Percentiles rank a stretch among this genome's conserved stretches.
phyloP scores from a whole-genome alignment of 2,113 vertebrate genomes.

The Scomber japonicus region DNA sequence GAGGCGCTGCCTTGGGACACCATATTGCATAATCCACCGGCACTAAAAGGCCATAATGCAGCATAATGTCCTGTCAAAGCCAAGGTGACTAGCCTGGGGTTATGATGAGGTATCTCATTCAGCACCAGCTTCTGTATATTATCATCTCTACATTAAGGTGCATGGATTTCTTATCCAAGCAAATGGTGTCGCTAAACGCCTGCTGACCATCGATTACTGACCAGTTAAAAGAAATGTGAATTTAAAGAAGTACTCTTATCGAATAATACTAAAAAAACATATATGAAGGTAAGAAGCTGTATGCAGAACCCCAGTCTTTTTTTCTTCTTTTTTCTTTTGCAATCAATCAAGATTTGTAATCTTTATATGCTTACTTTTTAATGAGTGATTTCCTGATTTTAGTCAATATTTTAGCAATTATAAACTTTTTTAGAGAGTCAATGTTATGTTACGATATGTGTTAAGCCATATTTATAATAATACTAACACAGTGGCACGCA shows the following conservation, averaged over 20 bases:
- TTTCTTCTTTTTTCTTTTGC: too few species aligned
- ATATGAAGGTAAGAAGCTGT: too few species aligned
- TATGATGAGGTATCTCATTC: constrained; percentile 53
- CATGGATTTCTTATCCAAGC: constrained; percentile 1
- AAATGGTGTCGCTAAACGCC: not conserved
- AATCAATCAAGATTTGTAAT: too few species aligned
- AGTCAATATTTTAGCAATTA: too few species aligned
- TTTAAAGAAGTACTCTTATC: not conserved
- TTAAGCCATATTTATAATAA: too few species aligned
- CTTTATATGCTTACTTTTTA: too few species aligned
- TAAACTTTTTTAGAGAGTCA: too few species aligned
- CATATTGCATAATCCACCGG: constrained; percentile 62
- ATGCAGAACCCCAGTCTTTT: too few species aligned
- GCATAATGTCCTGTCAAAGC: constrained; percentile 58
- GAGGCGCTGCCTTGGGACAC: constrained; percentile 46
- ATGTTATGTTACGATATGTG: too few species aligned
- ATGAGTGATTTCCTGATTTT: too few species aligned
- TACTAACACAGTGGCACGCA: not conserved
- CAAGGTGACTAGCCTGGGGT: constrained; percentile 48
- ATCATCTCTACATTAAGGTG: constrained; percentile 18
- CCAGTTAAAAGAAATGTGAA: not conserved
- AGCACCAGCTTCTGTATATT: constrained; percentile 11
- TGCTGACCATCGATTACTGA: not conserved
- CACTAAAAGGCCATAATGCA: constrained; percentile 65
- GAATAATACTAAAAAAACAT: not conserved